Conservation (phyloP, 2,888 invertebrate species). For the Ichneumon xanthorius region DNA sequence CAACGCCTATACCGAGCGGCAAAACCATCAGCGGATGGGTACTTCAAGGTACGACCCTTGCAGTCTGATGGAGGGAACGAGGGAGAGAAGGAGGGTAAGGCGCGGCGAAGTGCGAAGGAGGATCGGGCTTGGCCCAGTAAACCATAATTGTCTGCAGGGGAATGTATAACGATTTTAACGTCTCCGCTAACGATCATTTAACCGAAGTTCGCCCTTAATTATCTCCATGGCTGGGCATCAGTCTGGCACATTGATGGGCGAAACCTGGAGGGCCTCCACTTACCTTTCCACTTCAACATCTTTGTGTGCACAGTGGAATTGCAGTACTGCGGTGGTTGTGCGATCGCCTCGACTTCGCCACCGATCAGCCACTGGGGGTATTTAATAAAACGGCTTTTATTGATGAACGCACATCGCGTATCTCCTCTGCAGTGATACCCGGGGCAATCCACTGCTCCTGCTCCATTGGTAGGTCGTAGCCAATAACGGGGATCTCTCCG, state of each 20-base stretch:
- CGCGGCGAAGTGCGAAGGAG: neutral
- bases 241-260: conserved; percentile 49
- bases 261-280: conserved; percentile 28
- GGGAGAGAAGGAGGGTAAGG: neutral
- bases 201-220: conserved; percentile 48
- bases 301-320: neutral
- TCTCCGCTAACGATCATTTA: conserved; percentile 57
- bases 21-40: conserved; percentile 23
- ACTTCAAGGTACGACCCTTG: conserved; percentile 17
- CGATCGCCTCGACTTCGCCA: conserved; percentile 8
- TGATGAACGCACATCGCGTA: conserved; percentile 46
- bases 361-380: conserved; percentile 28
- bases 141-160: conserved; percentile 39
- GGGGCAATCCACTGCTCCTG: conserved; percentile 36
- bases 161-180: conserved; percentile 55
- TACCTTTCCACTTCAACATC: conserved; percentile 10
- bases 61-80: neutral
- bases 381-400: conserved; percentile 58
- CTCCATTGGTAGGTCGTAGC: conserved; percentile 6
- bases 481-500: conserved; percentile 14
- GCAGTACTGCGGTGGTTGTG: neutral
- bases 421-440: conserved; percentile 44
- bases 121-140: conserved; percentile 28
- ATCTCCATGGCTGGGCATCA: conserved; percentile 48
- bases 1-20: neutral